A percentile compares a stretch with the other conserved stretches of the same genome.
phyloP scores from a whole-genome alignment of 2,797 vertebrate genomes.

The Delichon dasypus region DNA sequence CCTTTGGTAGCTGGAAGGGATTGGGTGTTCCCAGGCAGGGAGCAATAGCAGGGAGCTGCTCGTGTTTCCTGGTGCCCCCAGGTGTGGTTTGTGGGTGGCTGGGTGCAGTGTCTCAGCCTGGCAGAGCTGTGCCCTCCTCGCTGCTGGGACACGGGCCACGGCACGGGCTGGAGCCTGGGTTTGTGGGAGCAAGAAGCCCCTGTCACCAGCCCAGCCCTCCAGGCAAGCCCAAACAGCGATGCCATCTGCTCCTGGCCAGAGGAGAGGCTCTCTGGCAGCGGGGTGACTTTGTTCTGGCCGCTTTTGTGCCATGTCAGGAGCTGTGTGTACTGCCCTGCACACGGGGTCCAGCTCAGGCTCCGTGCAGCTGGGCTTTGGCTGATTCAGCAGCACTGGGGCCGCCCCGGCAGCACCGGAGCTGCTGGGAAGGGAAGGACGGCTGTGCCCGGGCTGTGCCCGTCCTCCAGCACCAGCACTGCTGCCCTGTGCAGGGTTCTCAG shows the following conservation, averaged over 20 bases:
- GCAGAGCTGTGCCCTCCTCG: background rate
- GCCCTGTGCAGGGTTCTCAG: background rate
- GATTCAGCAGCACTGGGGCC: background rate
- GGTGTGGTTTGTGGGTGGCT: background rate
- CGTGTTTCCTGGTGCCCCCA: background rate
- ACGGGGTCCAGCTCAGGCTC: background rate
- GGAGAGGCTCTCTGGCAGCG: background rate
- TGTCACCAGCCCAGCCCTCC: background rate
- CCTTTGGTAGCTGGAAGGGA: background rate
- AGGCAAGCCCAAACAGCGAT: background rate
- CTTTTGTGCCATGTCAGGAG: background rate
- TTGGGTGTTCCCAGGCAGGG: background rate
- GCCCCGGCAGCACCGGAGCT: accelerated
- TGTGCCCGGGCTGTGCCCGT: background rate
- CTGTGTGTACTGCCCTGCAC: background rate
- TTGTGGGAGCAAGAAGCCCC: background rate
- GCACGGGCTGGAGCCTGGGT: background rate
- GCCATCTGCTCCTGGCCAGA: background rate
- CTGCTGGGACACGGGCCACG: background rate
- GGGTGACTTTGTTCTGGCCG: background rate
- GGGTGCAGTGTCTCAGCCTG: background rate
- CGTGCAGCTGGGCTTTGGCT: background rate
- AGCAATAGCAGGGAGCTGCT: background rate
- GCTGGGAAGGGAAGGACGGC: background rate
- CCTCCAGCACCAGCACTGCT: background rate